Percentiles rank a stretch among this genome's conserved stretches.
Evolutionary conservation across 2,888 invertebrate species (phyloP).

Genomic region (Platycheirus albimanus): DNA sequence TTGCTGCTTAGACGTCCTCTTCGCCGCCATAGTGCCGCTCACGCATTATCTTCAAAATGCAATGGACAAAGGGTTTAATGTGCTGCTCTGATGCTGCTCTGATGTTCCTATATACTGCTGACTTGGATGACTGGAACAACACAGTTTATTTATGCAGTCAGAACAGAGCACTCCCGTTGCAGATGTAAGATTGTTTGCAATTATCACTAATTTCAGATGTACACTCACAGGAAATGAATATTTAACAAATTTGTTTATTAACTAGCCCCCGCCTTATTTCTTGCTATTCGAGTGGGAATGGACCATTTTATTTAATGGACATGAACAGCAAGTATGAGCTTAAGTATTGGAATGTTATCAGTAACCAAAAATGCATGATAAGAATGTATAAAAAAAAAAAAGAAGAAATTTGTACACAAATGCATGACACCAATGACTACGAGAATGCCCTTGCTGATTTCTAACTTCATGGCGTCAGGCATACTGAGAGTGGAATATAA

Average conservation of each 20-base stretch:
- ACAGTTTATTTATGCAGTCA: constrained; percentile 59
- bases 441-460: too few species aligned
- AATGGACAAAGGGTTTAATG: constrained; percentile 46
- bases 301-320: neutral
- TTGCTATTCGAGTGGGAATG: constrained; percentile 1
- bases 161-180: constrained; percentile 17
- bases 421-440: too few species aligned
- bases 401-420: too few species aligned
- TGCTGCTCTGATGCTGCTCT: neutral
- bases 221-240: constrained; percentile 64
- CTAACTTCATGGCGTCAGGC: too few species aligned
- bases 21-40: neutral
- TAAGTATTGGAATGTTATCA: neutral
- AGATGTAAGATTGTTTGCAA: constrained; percentile 61
- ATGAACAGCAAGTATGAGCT: neutral
- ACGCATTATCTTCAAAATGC: constrained; percentile 9
- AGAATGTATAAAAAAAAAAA: too few species aligned
- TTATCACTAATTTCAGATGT: constrained; percentile 72
- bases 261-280: constrained; percentile 13
- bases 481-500: too few species aligned
- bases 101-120: neutral
- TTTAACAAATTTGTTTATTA: constrained; percentile 56
- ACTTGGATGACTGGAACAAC: constrained; percentile 36
- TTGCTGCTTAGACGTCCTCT: constrained; percentile 7
- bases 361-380: neutral